Percentiles rank a stretch among this genome's conserved stretches.
Conservation (phyloP, 2,888 invertebrate genomes). For the Amiota minor region DNA sequence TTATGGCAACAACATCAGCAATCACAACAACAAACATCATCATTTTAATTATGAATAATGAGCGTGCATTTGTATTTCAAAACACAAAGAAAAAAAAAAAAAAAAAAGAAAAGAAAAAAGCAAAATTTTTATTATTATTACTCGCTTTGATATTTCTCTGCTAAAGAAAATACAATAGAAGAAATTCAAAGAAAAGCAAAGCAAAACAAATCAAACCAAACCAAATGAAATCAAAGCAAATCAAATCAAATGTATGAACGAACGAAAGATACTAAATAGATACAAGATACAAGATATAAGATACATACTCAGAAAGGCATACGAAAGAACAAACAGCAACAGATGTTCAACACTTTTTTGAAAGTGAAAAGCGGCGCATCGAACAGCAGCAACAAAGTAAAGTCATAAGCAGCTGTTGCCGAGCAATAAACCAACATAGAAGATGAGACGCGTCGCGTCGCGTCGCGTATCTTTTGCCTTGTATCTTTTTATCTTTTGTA, state of each 20-base stretch:
- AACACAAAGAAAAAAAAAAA: no score
- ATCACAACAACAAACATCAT: not conserved
- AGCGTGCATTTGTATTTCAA: slow-evolving; percentile 9
- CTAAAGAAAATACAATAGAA: not conserved
- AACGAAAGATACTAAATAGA: no score
- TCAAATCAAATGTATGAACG: no score
- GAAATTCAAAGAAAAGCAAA: not conserved
- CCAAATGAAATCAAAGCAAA: not conserved
- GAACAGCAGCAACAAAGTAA: slow-evolving; percentile 12
- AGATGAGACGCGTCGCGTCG: slow-evolving; percentile 18
- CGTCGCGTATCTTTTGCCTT: not conserved
- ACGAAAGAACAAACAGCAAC: slow-evolving; percentile 15
- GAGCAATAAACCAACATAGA: slow-evolving; percentile 21
- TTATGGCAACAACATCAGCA: not conserved
- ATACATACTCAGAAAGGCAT: not conserved
- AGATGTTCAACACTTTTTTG: slow-evolving; percentile 11
- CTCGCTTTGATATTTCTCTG: not conserved
- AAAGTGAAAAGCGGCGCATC: slow-evolving; percentile 34
- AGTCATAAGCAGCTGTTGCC: slow-evolving; percentile 22
- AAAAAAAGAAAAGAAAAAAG: no score
- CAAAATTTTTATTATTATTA: not conserved
- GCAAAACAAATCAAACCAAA: not conserved
- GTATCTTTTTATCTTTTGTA: not conserved
- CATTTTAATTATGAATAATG: slow-evolving; percentile 13
- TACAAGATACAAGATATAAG: no score